phyloP scores from a whole-genome alignment of 2,113 vertebrate species.

The Acrocephalus arundinaceus region DNA sequence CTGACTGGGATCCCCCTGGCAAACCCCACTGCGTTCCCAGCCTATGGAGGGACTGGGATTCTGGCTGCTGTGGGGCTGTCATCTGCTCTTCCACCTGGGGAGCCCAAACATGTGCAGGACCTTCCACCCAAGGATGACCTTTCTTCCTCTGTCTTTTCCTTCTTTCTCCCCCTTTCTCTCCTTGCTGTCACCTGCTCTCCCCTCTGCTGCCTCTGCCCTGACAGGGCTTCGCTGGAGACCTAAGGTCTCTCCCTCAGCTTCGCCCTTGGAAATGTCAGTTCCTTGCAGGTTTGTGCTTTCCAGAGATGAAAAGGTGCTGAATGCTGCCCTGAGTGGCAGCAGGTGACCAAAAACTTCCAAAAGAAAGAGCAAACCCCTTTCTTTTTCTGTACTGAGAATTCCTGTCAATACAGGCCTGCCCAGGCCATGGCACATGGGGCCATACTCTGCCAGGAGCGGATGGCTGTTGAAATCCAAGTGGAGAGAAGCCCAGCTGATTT shows the following conservation, averaged over 20 bases:
- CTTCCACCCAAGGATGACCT: not conserved
- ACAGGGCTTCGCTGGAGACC: not conserved
- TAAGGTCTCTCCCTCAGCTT: not conserved
- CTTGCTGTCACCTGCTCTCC: not conserved
- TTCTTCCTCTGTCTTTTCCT: slow-evolving; percentile 26
- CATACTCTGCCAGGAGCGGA: slow-evolving; percentile 4
- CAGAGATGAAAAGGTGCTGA: slow-evolving; percentile 36
- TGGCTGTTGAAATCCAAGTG: slow-evolving; percentile 9
- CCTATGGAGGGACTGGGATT: not conserved
- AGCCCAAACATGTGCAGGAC: not conserved
- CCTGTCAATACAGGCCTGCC: not conserved
- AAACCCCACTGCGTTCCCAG: not conserved
- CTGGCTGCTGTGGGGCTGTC: not conserved
- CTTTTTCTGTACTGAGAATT: slow-evolving; percentile 6
- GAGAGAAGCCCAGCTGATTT: slow-evolving; percentile 20
- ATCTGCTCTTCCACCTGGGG: not conserved
- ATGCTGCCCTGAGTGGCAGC: slow-evolving; percentile 6
- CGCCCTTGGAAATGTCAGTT: not conserved
- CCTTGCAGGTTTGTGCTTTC: slow-evolving; percentile 5
- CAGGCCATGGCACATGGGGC: not conserved
- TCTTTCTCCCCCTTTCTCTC: slow-evolving; percentile 18
- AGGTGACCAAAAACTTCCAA: slow-evolving; percentile 40
- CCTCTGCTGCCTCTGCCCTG: not conserved
- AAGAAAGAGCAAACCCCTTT: not conserved
- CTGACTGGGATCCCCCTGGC: not conserved